A percentile compares a stretch with the other conserved stretches of the same genome.
Evolutionary conservation across 2,888 invertebrate species (phyloP).

Genomic region (Melinaea marsaeus): DNA sequence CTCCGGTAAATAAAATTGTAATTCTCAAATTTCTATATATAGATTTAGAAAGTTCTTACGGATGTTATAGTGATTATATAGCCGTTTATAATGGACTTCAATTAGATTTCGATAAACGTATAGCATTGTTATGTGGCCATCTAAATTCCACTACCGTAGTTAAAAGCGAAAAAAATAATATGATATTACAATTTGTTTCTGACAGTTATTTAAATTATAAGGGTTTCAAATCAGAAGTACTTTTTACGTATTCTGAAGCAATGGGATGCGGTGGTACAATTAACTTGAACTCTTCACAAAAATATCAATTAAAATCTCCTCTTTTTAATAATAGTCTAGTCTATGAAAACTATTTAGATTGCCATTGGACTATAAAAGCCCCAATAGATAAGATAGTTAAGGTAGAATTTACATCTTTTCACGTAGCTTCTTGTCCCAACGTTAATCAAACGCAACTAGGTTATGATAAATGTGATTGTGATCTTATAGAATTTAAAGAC

Average conservation of each 20-base stretch:
- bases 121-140: constrained; percentile 83
- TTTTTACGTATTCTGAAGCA: constrained; percentile 75
- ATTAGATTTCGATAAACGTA: constrained; percentile 54
- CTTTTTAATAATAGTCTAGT: constrained; percentile 52
- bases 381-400: constrained; percentile 79
- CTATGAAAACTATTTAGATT: constrained; percentile 84
- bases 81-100: constrained; percentile 73
- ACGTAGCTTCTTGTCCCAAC: constrained; percentile 68
- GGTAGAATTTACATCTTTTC: constrained; percentile 76
- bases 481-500: constrained; percentile 85
- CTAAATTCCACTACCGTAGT: constrained; percentile 74
- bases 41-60: constrained; percentile 64
- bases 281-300: constrained; percentile 65
- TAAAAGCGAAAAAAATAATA: constrained; percentile 78
- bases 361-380: constrained; percentile 84
- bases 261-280: constrained; percentile 84
- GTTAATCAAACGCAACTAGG: constrained; percentile 60
- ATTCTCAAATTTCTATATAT: constrained; percentile 81
- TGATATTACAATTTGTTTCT: constrained; percentile 74
- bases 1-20: constrained; percentile 81
- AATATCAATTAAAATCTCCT: constrained; percentile 60
- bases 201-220: constrained; percentile 59
- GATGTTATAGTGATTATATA: constrained; percentile 80
- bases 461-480: constrained; percentile 80
- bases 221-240: constrained; percentile 79